Conservation (phyloP, 2,113 vertebrate species). For the Ptyas mucosa region DNA sequence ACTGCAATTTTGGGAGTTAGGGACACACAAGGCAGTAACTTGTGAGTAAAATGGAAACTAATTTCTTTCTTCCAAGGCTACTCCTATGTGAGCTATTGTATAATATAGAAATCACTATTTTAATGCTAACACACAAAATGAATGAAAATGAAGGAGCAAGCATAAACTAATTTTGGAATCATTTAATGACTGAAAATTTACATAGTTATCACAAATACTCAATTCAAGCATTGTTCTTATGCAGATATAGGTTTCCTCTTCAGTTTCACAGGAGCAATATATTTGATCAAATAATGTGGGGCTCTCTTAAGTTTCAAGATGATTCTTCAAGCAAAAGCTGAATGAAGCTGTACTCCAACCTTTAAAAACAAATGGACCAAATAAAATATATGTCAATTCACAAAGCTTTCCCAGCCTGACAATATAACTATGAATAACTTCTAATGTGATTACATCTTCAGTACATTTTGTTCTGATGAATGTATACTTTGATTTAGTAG, state of each 20-base stretch:
- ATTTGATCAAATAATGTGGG: background rate
- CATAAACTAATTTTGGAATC: background rate
- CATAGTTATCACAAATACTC: background rate
- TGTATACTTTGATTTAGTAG: background rate
- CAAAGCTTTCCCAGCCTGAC: no score
- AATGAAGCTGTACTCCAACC: background rate
- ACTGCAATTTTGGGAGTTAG: background rate
- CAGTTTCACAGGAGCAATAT: background rate
- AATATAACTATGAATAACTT: background rate
- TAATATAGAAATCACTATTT: background rate
- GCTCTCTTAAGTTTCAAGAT: background rate
- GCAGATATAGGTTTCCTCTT: background rate
- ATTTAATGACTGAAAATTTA: background rate
- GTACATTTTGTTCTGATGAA: background rate
- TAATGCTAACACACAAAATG: background rate
- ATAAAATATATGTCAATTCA: background rate
- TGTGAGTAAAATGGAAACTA: background rate
- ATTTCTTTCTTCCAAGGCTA: background rate
- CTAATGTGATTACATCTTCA: background rate
- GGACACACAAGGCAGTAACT: background rate
- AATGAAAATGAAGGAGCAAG: background rate
- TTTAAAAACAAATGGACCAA: background rate
- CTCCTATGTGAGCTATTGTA: background rate
- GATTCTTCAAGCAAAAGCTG: background rate
- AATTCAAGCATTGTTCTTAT: background rate